A percentile compares a stretch with the other conserved stretches of the same genome.
Evolutionary conservation across 2,113 vertebrate genomes (phyloP).

Genomic region (Otis tarda): DNA sequence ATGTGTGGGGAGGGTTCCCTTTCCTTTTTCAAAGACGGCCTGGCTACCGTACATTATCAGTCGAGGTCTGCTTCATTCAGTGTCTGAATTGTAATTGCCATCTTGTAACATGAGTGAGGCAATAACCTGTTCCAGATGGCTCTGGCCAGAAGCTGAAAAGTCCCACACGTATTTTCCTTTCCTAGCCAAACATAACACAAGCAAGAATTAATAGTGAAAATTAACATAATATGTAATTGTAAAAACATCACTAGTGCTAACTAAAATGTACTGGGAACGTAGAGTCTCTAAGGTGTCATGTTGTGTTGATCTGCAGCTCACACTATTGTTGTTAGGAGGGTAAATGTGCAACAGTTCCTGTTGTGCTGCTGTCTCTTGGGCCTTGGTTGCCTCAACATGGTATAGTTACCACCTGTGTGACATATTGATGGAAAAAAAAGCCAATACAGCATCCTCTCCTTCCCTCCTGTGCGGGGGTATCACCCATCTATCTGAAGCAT

Average conservation of each 20-base stretch:
- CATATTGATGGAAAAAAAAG: not conserved
- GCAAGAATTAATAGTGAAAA: slow-evolving; percentile 8
- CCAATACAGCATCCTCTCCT: not conserved
- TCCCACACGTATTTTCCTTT: not conserved
- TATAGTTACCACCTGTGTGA: not conserved
- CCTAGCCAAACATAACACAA: slow-evolving; percentile 36
- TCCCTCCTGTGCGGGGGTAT: not conserved
- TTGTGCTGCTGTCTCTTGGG: not conserved
- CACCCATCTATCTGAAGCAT: not conserved
- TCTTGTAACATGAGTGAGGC: not conserved
- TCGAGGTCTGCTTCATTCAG: not conserved
- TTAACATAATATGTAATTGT: not conserved
- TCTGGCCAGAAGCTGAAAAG: not conserved
- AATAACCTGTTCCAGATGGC: slow-evolving; percentile 55
- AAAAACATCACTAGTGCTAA: not conserved
- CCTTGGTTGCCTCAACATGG: not conserved
- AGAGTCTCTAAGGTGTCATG: not conserved
- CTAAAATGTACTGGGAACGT: not conserved
- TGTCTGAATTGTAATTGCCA: not conserved
- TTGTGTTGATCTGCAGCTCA: not conserved
- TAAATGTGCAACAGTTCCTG: not conserved
- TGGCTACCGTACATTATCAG: not conserved
- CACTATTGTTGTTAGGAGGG: not conserved
- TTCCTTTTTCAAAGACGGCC: not conserved
- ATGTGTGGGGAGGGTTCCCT: not conserved